Conservation (phyloP, 2,888 invertebrate genomes). For the Isotomurus palustris region DNA sequence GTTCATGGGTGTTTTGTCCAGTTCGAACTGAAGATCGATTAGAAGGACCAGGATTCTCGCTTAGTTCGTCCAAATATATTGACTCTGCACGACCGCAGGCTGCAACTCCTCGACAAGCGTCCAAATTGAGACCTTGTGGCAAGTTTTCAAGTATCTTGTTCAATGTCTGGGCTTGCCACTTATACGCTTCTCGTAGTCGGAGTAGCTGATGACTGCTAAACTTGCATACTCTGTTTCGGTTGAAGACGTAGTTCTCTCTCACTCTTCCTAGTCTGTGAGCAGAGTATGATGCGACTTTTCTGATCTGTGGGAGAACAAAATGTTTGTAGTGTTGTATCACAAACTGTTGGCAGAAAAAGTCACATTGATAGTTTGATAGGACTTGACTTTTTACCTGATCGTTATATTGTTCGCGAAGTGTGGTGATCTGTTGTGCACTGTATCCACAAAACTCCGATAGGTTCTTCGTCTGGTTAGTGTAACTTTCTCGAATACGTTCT, state of each 20-base stretch:
- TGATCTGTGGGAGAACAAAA: constrained; percentile 60
- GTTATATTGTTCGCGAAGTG: constrained; percentile 83
- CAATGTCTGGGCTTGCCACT: constrained; percentile 90
- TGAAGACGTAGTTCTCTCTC: constrained; percentile 91
- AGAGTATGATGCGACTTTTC: constrained; percentile 86
- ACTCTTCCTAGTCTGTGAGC: constrained; percentile 87
- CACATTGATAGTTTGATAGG: too few relatives aligned
- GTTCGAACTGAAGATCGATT: background rate
- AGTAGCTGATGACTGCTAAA: constrained; percentile 90
- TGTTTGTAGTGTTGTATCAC: background rate
- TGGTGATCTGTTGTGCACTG: constrained; percentile 72
- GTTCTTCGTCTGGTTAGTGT: constrained; percentile 79
- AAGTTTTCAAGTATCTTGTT: constrained; percentile 91
- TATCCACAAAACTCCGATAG: constrained; percentile 84
- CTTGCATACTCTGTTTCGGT: constrained; percentile 87
- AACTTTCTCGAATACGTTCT: constrained; percentile 89
- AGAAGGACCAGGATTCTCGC: constrained; percentile 17
- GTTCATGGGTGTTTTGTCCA: background rate
- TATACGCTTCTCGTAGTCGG: constrained; percentile 84
- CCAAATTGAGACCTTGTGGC: constrained; percentile 55
- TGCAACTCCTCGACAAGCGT: constrained; percentile 68
- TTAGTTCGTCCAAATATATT: constrained; percentile 59
- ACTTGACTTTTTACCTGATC: constrained; percentile 67
- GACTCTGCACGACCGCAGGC: constrained; percentile 73
- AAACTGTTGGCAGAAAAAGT: background rate